Evolutionary conservation across 1,140 invertebrate species (phyloP), one percentile per base, ranked within the genome.

Genomic region (Camponotus vicinus): DNA sequence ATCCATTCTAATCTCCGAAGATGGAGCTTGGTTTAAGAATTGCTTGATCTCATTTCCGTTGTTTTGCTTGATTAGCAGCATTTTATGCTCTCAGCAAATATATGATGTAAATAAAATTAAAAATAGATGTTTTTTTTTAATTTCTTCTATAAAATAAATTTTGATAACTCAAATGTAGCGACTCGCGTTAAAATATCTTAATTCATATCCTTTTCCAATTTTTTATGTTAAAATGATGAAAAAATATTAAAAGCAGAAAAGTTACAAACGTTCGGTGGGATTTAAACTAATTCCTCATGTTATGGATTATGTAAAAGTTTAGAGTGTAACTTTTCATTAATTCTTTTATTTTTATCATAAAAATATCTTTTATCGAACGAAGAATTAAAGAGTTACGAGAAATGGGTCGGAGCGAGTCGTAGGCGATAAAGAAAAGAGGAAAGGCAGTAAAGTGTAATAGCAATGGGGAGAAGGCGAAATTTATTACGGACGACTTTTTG

Each of bases 401-500:
- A 69, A 69, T 13, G 40, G 4, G 40, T 77, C 42, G 37, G 34
- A 21, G 32, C 42, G 59, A 37, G 57, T 52, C 11, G 49, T 52
- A 37, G 64, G 55, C 45, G 49, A 32, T 73, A 73, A 61, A 49
- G 40, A n/a, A 49, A 73, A 66, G 61, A 55, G 32, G 67, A 40
- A 40, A 79, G 57, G 11, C 45, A 66, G 27, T 49, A 32, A 77
- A 83, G 57, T 27, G 27, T 57, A 71, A 71, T 18, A 82, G 67
- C 45, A 66, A 34, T 37, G 27, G 49, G 32, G 57, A 55, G 11
- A 52, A 69, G 9, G 67, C 42, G 32, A 87, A 87, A 86, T 88
- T 88, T 88, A 80, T 79, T 79, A 27, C 52, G n/a, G 27, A 83
- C 57, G 86, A 88, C 78, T 88, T 88, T 76, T 88, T 76, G 77